Percentiles rank a stretch among this genome's conserved stretches.
Evolutionary conservation across 64 coral and sea anemone species (phyloP).

Genomic region (Platygyra sinensis): DNA sequence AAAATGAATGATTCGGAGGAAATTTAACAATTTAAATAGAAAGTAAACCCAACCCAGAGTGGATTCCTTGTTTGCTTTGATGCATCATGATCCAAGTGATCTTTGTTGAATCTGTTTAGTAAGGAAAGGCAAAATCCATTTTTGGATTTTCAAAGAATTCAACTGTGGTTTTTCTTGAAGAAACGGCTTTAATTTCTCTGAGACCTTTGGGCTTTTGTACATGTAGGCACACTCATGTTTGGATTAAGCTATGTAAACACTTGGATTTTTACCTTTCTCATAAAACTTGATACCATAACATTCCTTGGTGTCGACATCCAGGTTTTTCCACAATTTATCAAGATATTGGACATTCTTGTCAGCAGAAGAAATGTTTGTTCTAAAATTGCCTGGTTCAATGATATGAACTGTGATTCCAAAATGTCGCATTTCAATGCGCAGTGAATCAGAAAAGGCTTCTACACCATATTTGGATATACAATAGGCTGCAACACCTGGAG

Average conservation of each 20-base stretch:
- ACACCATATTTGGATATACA: conserved; percentile 83
- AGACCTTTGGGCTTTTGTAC: no score
- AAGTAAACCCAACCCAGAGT: no score
- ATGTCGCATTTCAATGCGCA: conserved; percentile 57
- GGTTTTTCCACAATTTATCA: conserved; percentile 53
- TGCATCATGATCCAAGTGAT: no score
- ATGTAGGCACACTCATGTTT: no score
- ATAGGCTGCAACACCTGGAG: conserved; percentile 46
- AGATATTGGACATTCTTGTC: not conserved
- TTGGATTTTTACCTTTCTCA: conserved; percentile 29
- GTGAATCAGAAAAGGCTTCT: conserved; percentile 65
- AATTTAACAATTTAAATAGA: no score
- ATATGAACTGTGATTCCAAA: conserved; percentile 76
- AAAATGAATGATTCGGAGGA: no score
- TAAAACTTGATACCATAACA: conserved; percentile 64
- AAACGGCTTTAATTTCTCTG: no score
- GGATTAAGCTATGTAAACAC: no score
- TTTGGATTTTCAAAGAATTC: not conserved
- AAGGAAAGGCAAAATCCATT: not conserved
- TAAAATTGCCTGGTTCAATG: conserved; percentile 86
- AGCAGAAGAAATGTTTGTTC: conserved; percentile 68
- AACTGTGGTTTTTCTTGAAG: no score
- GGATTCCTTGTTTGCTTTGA: no score
- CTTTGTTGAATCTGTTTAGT: no score
- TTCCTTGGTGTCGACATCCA: conserved; percentile 43